These are phyloP conservation scores for Caenorhabditis virilis DNA, from an alignment of 2,888 invertebrate genomes.

Conservation along the genomic window DNA sequence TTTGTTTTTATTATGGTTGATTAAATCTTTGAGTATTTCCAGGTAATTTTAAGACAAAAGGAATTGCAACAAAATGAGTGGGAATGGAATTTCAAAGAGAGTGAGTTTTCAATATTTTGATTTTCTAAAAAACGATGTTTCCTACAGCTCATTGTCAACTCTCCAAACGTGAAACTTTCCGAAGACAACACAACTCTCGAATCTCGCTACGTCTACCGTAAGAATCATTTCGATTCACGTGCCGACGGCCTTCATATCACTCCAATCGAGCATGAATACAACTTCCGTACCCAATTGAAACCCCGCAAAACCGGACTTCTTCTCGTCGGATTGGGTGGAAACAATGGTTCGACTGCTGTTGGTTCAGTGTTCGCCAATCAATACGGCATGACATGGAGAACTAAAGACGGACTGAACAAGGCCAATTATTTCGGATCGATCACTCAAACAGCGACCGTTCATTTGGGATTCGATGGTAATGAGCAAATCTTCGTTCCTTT, in stretches of 20 bases:
- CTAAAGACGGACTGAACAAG: conserved; percentile 74
- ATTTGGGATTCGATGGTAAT: conserved; percentile 77
- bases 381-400: conserved; percentile 78
- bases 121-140: too few relatives aligned
- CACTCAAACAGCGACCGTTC: conserved; percentile 86
- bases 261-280: conserved; percentile 76
- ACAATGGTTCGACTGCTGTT: conserved; percentile 91
- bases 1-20: neutral
- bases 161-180: conserved; percentile 45
- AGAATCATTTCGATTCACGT: conserved; percentile 47
- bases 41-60: conserved; percentile 1
- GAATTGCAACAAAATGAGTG: conserved; percentile 1
- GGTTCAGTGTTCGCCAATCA: conserved; percentile 85
- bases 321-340: conserved; percentile 97
- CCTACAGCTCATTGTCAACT: conserved; percentile 51
- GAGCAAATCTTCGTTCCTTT: conserved; percentile 77
- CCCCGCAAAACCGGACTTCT: conserved; percentile 86
- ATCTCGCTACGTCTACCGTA: conserved; percentile 42
- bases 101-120: too few relatives aligned
- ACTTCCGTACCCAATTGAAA: conserved; percentile 79
- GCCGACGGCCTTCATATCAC: conserved; percentile 44
- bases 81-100: conserved; percentile 4
- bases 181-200: conserved; percentile 40
- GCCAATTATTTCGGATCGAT: conserved; percentile 89
- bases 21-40: neutral